Evolutionary conservation across 2,888 invertebrate species (phyloP).

Genomic region (Conomelus anceps): DNA sequence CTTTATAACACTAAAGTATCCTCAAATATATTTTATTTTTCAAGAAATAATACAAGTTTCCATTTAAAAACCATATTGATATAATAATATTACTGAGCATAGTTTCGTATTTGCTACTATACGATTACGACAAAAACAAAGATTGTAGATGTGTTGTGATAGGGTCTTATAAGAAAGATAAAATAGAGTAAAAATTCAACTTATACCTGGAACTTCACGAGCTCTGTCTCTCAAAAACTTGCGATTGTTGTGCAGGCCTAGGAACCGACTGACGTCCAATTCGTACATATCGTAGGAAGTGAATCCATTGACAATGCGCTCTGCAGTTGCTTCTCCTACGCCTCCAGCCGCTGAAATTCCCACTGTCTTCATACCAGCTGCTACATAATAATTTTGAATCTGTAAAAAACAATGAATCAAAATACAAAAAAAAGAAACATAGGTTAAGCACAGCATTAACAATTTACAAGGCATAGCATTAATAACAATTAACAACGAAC

Average conservation of each 20-base stretch:
- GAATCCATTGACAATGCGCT: constrained; percentile 76
- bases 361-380: constrained; percentile 93
- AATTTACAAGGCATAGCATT: too few relatives aligned
- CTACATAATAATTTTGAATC: constrained; percentile 83
- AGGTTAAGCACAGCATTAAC: too few relatives aligned
- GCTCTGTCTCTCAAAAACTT: constrained; percentile 86
- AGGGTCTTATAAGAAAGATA: background rate
- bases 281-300: constrained; percentile 80
- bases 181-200: background rate
- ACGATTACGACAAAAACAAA: too few relatives aligned
- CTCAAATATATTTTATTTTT: too few relatives aligned
- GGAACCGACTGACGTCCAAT: constrained; percentile 80
- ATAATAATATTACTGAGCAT: too few relatives aligned
- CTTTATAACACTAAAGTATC: too few relatives aligned
- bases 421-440: background rate
- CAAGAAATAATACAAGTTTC: too few relatives aligned
- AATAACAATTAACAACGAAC: background rate
- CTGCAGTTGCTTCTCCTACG: constrained; percentile 82
- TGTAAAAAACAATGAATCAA: constrained; percentile 40
- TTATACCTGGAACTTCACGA: constrained; percentile 78
- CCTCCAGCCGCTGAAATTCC: constrained; percentile 95
- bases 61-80: too few relatives aligned
- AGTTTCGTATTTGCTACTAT: too few relatives aligned
- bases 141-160: too few relatives aligned
- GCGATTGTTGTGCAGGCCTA: constrained; percentile 90